Evolutionary conservation across 1,140 invertebrate genomes (phyloP).

Genomic region (Elymnias hypermnestra): DNA sequence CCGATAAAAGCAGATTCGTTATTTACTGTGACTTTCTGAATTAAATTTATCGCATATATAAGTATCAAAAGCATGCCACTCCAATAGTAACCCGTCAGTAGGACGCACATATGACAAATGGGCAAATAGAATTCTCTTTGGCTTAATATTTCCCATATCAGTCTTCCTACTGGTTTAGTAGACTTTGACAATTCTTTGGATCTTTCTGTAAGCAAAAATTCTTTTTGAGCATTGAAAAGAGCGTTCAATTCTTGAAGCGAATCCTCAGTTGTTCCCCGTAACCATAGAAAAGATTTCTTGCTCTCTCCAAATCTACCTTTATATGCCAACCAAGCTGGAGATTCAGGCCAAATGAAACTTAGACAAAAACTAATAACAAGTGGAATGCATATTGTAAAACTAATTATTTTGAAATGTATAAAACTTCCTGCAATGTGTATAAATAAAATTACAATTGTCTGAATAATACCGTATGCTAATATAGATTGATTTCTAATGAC

Average conservation of each 20-base stretch:
- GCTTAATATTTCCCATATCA: constrained; percentile 7
- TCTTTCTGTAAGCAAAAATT: not conserved
- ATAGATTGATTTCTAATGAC: constrained; percentile 10
- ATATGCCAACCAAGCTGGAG: constrained; percentile 16
- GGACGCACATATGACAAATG: constrained; percentile 12
- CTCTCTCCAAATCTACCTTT: constrained; percentile 19
- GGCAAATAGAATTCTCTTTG: constrained; percentile 15
- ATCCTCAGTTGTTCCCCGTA: constrained; percentile 11
- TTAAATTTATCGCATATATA: constrained; percentile 15
- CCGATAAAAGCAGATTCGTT: constrained; percentile 16
- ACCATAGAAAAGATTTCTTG: constrained; percentile 17
- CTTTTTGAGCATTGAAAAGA: constrained; percentile 11
- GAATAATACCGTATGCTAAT: constrained; percentile 6
- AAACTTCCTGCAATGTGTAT: constrained; percentile 7
- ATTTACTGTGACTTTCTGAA: constrained; percentile 14
- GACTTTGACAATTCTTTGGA: not conserved
- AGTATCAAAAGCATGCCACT: constrained; percentile 17
- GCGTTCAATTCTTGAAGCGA: constrained; percentile 15
- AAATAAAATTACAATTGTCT: constrained; percentile 8
- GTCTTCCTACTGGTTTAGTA: not conserved
- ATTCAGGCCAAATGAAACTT: constrained; percentile 16
- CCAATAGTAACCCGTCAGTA: constrained; percentile 14
- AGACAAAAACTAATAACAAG: constrained; percentile 3
- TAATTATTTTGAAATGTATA: constrained; percentile 13
- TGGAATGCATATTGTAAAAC: constrained; percentile 4